Evolutionary conservation across 64 coral and sea anemone species (phyloP), one percentile per base, ranked within the genome.

Genomic region (Actinia equina): DNA sequence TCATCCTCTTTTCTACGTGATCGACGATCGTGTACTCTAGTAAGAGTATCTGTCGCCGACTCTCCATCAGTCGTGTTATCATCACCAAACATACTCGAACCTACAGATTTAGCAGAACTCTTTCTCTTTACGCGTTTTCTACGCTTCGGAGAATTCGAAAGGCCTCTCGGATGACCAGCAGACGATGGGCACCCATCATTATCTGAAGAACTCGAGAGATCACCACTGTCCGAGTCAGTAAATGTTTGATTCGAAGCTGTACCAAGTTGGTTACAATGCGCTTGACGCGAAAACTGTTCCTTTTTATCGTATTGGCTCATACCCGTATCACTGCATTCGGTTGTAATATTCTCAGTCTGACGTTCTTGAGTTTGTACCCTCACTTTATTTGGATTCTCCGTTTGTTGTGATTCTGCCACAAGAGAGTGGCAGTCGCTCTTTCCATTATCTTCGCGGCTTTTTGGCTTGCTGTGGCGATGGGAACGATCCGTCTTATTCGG

Each of bases 61-160:
- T 96, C 92, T 80, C 94, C 79, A 79, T 96, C 94, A 8, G 87
- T 96, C 8, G 94, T 96, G 77, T 96, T 96, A 87, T 96, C 94
- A 41, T 96, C 94, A 55, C 94, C 91, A 62, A 93, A 92, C 64
- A 74, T 74, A 86, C 94, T 95, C 89, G 94, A 92, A 67, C 91
- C 94, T 82, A 96, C 90, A 88, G 94, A 96, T 89, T 97, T 97
- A 86, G 86, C 88, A 59, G 91, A 97, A 44, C 60, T 86, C 86
- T 97, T 97, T 64, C 94, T 88, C 55, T 93, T 93, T 30, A 97
- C 92, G 30, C 94, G 94, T 87, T 93, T 92, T 90, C 88, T 97
- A 26, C 94, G 94, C 86, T 97, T 97, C 69, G 86, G 63, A 70
- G 91, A 90, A 65, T 88, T 80, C n/a, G 79, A 59, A 83, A 41